Base-by-base conservation (phyloP, 2,888 invertebrate genomes). In the Silvanus unidentatus region DNA sequence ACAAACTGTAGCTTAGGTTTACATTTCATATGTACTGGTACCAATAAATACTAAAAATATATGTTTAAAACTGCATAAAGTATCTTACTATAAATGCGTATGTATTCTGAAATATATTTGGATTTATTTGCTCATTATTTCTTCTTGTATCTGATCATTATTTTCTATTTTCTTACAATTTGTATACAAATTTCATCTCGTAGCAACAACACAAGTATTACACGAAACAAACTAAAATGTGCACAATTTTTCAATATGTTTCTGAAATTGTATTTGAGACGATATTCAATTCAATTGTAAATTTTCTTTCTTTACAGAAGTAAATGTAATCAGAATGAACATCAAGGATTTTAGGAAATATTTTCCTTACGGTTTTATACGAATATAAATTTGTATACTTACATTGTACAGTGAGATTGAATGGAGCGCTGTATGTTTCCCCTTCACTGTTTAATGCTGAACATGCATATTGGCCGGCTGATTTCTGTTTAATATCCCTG, bases 361-460 rank as follows among this genome's bases (percentile, higher is more conserved):
- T 32, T 32, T 32, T 5, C 13, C n/a, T 32, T 5, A 32, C 32
- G 5, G 32, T 32, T 32, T 32, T 32, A 12, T 32, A 10, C 28
- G 8, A 10, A 9, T 28, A 32, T 39, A 32, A 27, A 40, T 32
- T 43, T 39, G 29, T 44, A 38, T 57, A 82, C 89, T 87, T 75
- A 90, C 91, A 88, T 70, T 89, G 80, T 55, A 91, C 81, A 67
- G 78, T 81, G 40, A 91, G 74, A 44, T 79, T 78, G 47, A 88
- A 73, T 4, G 87, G 82, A 42, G 84, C 80, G 64, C 90, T 91
- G 54, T 84, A 76, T 2, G 86, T 84, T 66, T 86, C 86, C 38
- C 91, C 91, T 65, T 90, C 88, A 1, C 81, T 74, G 66, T 92
- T 92, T 48, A 79, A 76, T 2, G 89, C 91, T 42, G 86, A 79